These are phyloP conservation scores for Trichogramma evanescens DNA, from an alignment of 2,888 invertebrate species.

Conservation along the genomic window DNA sequence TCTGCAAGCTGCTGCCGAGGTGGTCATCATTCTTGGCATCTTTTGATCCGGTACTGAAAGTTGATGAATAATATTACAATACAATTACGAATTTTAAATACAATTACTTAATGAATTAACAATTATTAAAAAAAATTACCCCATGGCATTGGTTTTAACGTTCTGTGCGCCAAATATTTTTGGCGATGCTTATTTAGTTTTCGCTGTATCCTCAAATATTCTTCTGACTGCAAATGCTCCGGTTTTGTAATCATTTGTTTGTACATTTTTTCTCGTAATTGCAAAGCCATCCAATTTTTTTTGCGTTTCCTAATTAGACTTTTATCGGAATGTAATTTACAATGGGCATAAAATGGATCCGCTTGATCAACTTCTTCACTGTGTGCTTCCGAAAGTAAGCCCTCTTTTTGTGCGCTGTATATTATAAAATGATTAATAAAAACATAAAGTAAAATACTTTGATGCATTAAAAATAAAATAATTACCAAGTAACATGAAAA, in stretches of 20 bases:
- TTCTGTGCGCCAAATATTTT: slow-evolving; percentile 72
- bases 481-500: slow-evolving; percentile 94
- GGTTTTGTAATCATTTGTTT: slow-evolving; percentile 53
- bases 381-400: slow-evolving; percentile 85
- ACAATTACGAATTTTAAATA: background rate
- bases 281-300: slow-evolving; percentile 80
- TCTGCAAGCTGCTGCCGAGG: slow-evolving; percentile 82
- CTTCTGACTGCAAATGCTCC: slow-evolving; percentile 59
- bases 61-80: slow-evolving; percentile 1
- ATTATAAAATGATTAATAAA: background rate
- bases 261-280: slow-evolving; percentile 69
- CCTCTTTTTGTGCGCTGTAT: slow-evolving; percentile 82
- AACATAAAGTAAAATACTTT: background rate
- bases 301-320: slow-evolving; percentile 71
- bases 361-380: slow-evolving; percentile 85
- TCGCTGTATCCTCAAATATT: slow-evolving; percentile 68
- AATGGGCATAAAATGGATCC: slow-evolving; percentile 96
- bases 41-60: slow-evolving; percentile 83
- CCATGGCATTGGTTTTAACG: slow-evolving; percentile 74
- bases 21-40: slow-evolving; percentile 83
- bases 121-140: slow-evolving; percentile 50
- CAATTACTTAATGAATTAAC: background rate
- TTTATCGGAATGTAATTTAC: slow-evolving; percentile 91
- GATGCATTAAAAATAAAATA: background rate
- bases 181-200: slow-evolving; percentile 78